Evolutionary conservation across 2,113 vertebrate genomes (phyloP).

Genomic region (Lophochroa leadbeateri): DNA sequence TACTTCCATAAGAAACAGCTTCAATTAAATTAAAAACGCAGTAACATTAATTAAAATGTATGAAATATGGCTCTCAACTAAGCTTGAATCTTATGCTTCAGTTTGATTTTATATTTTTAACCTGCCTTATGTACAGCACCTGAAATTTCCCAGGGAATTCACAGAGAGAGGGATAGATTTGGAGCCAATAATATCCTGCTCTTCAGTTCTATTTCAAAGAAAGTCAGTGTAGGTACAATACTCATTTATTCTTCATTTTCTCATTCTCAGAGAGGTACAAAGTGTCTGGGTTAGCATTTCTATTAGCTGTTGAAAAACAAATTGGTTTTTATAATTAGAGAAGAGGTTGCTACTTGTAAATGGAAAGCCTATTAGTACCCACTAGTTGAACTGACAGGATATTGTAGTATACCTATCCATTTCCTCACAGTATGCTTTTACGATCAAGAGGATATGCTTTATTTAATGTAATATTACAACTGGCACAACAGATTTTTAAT

Average conservation of each 20-base stretch:
- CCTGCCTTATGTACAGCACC: not conserved
- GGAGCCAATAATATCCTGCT: not conserved
- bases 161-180: not conserved
- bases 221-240: not conserved
- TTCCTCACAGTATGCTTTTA: not conserved
- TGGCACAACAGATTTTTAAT: not conserved
- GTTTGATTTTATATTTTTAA: not conserved
- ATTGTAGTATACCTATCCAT: not conserved
- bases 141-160: not conserved
- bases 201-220: not conserved
- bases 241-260: not conserved
- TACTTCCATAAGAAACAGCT: not conserved
- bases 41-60: not conserved
- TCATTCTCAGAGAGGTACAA: not conserved
- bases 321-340: not conserved
- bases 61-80: not conserved
- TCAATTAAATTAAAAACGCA: conserved; percentile 4
- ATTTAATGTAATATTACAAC: not conserved
- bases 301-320: not conserved
- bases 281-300: not conserved
- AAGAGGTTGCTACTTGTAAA: not conserved
- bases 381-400: not conserved
- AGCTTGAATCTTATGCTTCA: not conserved
- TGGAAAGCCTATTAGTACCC: not conserved
- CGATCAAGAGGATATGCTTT: not conserved